Evolutionary conservation across 2,113 vertebrate genomes (phyloP).

Genomic region (Penelope pileata): DNA sequence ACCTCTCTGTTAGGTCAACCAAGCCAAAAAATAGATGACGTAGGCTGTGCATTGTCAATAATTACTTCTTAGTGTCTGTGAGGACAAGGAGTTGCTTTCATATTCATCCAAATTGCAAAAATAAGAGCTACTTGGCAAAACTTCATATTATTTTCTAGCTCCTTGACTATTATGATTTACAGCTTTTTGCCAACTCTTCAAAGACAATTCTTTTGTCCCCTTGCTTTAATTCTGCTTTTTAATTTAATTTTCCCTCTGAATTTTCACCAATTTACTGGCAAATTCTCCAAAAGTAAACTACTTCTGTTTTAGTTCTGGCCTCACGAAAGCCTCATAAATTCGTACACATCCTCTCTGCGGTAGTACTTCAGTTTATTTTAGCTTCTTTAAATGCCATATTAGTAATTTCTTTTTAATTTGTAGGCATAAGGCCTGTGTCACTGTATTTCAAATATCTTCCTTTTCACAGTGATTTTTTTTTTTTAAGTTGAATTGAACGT

Average conservation of each 20-base stretch:
- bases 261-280: background rate
- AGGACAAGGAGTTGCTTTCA: background rate
- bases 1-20: background rate
- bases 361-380: background rate
- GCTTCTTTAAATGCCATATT: background rate
- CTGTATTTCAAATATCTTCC: background rate
- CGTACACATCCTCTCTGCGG: fast-evolving
- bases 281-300: background rate
- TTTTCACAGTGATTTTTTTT: background rate
- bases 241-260: background rate
- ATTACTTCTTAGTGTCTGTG: background rate
- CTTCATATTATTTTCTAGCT: background rate
- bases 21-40: background rate
- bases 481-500: background rate
- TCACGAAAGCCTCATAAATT: background rate
- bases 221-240: background rate
- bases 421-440: background rate
- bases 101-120: background rate
- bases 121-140: background rate
- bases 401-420: background rate
- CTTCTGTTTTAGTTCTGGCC: background rate
- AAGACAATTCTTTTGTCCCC: background rate
- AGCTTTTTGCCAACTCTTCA: background rate
- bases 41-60: background rate
- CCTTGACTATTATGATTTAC: background rate